Evolutionary conservation across 1,140 invertebrate species (phyloP).

Genomic region (Bicyclus anynana): DNA sequence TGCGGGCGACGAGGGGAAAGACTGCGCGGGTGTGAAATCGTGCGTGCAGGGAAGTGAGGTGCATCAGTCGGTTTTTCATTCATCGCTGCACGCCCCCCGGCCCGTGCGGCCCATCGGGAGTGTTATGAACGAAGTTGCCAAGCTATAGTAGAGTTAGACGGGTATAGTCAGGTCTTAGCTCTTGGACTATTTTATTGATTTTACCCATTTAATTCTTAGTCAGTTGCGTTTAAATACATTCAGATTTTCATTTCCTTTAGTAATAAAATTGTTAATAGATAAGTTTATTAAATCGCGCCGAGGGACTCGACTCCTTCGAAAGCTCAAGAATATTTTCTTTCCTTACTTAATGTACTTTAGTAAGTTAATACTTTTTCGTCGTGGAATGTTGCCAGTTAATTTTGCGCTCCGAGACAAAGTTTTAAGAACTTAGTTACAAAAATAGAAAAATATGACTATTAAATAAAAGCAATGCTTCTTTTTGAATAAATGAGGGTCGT

Average conservation of each 20-base stretch:
- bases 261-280: conserved; percentile 59
- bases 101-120: no score
- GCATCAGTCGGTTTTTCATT: no score
- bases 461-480: not conserved
- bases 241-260: conserved; percentile 56
- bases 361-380: conserved; percentile 20
- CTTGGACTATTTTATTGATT: conserved; percentile 10
- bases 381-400: conserved; percentile 21
- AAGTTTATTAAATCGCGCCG: conserved; percentile 44
- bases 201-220: conserved; percentile 46
- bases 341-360: conserved; percentile 16
- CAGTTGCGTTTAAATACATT: conserved; percentile 53
- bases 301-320: conserved; percentile 8
- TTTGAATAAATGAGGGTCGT: not conserved
- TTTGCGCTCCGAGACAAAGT: conserved; percentile 14
- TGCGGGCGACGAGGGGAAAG: no score
- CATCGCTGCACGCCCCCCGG: no score
- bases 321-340: conserved; percentile 17
- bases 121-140: no score
- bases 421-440: conserved; percentile 14
- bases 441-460: conserved; percentile 13
- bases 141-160: no score
- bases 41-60: no score
- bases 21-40: no score
- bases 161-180: not conserved